Evolutionary conservation across 2,888 invertebrate genomes (phyloP), one percentile per base, ranked within the genome.

Genomic region (Athalia circularis): DNA sequence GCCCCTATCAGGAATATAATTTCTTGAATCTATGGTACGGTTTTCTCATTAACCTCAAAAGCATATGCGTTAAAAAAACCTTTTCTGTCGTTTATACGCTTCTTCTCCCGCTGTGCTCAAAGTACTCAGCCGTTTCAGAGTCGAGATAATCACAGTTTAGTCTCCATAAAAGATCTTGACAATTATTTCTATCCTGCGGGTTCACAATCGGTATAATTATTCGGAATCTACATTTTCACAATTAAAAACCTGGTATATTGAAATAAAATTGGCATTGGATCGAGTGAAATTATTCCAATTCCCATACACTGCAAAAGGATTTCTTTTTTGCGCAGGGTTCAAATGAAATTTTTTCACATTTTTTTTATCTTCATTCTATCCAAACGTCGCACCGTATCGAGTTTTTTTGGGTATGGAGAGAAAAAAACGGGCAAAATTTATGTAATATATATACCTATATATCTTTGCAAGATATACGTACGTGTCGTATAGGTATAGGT

Each of bases 191-290:
- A 29, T 11, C 7, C 59, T 8, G 45, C 57, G n/a, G 13, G 57
- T 59, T 47, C 13, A 72, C 72, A 2, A 29, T 29, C 47, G 0
- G 52, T n/a, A 47, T 59, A 47, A 72, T 8, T 59, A 52, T 59
- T 5, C 7, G n/a, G 13, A 47, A 72, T 72, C 45, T 72, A 72
- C 57, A 72, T 72, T 59, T n/a, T 47, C 57, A 72, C 72, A 72
- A 72, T 72, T 72, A 72, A 72, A 72, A 72, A 13, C 4, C 7
- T 8, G n/a, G 45, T 50, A 67, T 67, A 67, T 67, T 15, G 7
- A 54, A 43, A 50, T 67, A 13, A 67, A 50, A 7, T 67, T 15
- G 13, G 47, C 43, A 65, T 65, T 13, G 47, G 6, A n/a, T n/a
- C n/a, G n/a, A 45, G 45, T 47, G n/a, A 9, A 47, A 5, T 47